phyloP scores from a whole-genome alignment of 2,888 invertebrate genomes.

The Stenodema calcarata region DNA sequence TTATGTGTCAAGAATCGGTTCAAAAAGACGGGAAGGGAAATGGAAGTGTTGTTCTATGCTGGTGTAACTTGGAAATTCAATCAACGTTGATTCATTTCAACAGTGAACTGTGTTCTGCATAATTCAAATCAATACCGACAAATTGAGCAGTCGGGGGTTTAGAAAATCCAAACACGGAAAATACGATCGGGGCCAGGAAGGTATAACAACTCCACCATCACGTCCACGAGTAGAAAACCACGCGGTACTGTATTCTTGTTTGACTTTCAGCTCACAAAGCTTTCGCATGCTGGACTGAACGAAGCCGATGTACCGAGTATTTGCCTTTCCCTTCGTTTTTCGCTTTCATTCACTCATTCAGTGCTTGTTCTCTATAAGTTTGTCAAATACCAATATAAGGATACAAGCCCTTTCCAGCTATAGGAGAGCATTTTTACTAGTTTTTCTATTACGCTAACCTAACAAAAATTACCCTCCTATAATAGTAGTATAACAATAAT shows the following conservation, averaged over 20 bases:
- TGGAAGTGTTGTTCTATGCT: neutral
- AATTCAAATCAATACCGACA: neutral
- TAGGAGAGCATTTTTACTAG: too few relatives aligned
- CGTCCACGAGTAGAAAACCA: neutral
- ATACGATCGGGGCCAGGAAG: neutral
- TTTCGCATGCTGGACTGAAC: neutral
- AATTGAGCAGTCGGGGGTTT: neutral
- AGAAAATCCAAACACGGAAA: neutral
- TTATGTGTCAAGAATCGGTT: too few relatives aligned
- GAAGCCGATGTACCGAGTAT: too few relatives aligned
- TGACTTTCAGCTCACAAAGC: neutral
- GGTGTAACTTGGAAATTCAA: neutral
- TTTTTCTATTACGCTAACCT: too few relatives aligned
- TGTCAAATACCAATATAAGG: neutral
- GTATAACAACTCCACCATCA: neutral
- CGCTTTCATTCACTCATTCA: neutral
- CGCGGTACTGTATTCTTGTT: neutral
- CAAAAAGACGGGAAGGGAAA: neutral
- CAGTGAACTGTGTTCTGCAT: neutral
- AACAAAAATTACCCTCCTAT: too few relatives aligned
- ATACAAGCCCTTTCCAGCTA: too few relatives aligned
- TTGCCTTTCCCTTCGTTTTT: neutral
- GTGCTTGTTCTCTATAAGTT: neutral
- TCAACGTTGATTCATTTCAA: neutral
- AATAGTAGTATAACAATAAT: too few relatives aligned